Evolutionary conservation across 2,888 invertebrate species (phyloP).

Genomic region (Euplexia lucipara): DNA sequence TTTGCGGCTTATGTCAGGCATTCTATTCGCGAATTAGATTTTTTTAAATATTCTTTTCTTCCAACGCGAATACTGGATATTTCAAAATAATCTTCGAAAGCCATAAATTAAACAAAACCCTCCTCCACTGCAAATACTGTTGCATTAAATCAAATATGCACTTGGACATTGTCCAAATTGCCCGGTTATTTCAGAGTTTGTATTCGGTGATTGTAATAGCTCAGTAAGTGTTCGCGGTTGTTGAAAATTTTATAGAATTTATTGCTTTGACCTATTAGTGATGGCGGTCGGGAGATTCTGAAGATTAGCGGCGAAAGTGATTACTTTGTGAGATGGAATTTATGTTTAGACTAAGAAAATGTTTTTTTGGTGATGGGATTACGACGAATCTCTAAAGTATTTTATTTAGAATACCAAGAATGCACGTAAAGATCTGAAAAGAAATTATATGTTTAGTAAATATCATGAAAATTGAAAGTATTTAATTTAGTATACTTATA

Average conservation of each 20-base stretch:
- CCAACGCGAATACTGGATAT: constrained; percentile 1
- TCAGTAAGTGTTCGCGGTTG: constrained; percentile 38
- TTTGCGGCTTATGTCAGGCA: too few species aligned
- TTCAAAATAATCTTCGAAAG: constrained; percentile 6
- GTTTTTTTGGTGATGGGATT: too few species aligned
- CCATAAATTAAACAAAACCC: constrained; percentile 28
- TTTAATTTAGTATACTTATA: too few species aligned
- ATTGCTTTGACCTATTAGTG: constrained; percentile 16
- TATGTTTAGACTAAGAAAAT: neutral
- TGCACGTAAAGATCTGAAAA: too few species aligned
- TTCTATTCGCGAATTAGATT: too few species aligned
- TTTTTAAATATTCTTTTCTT: constrained; percentile 1
- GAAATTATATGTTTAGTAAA: too few species aligned
- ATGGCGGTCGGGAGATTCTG: neutral
- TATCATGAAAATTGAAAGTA: too few species aligned
- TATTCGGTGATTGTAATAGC: constrained; percentile 50
- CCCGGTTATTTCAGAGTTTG: constrained; percentile 61
- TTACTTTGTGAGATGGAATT: constrained; percentile 3
- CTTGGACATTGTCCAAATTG: constrained; percentile 72
- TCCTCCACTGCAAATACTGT: constrained; percentile 19
- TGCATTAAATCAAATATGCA: constrained; percentile 65
- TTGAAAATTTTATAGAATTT: constrained; percentile 49
- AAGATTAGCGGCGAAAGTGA: neutral
- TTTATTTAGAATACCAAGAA: too few species aligned
- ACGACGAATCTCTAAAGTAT: too few species aligned